phyloP scores from a whole-genome alignment of 1,140 invertebrate species.

The Pseudachorutes palmiensis region DNA sequence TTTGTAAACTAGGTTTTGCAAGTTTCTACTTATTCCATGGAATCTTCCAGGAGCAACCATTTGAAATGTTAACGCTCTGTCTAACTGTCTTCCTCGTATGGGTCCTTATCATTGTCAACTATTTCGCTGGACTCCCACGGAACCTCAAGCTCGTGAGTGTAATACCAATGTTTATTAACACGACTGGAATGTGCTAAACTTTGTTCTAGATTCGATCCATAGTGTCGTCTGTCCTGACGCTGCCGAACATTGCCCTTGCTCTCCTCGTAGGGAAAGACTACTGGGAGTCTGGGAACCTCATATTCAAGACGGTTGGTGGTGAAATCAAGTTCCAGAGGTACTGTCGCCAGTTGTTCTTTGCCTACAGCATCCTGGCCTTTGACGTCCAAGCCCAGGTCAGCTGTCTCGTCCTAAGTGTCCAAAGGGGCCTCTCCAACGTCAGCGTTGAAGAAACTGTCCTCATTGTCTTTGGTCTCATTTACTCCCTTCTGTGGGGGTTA shows the following conservation, averaged over 20 bases:
- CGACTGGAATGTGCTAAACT: not conserved
- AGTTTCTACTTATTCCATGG: constrained; percentile 34
- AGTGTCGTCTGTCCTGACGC: constrained; percentile 21
- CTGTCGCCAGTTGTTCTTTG: constrained; percentile 29
- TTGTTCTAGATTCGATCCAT: constrained; percentile 22
- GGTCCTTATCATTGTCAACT: constrained; percentile 31
- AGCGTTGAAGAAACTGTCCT: constrained; percentile 23
- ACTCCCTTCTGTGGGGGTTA: constrained; percentile 23
- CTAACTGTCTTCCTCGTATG: constrained; percentile 14
- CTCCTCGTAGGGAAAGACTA: constrained; percentile 22
- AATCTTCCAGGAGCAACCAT: constrained; percentile 34
- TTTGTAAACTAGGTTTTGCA: constrained; percentile 27
- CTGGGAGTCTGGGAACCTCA: constrained; percentile 26
- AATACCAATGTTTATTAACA: not conserved
- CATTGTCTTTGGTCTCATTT: constrained; percentile 18
- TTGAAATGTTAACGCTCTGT: constrained; percentile 24
- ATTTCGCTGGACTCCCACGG: constrained; percentile 2
- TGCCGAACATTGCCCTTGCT: constrained; percentile 20
- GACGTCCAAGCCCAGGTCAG: constrained; percentile 29
- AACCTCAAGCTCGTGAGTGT: constrained; percentile 27
- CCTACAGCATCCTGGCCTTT: constrained; percentile 28
- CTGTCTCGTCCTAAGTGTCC: constrained; percentile 25
- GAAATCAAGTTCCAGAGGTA: constrained; percentile 31
- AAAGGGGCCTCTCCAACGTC: constrained; percentile 17
- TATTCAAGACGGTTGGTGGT: constrained; percentile 37